Percentiles rank a stretch among this genome's conserved stretches.
phyloP scores from a whole-genome alignment of 2,888 invertebrate genomes.

The Phrixothrix hirtus region DNA sequence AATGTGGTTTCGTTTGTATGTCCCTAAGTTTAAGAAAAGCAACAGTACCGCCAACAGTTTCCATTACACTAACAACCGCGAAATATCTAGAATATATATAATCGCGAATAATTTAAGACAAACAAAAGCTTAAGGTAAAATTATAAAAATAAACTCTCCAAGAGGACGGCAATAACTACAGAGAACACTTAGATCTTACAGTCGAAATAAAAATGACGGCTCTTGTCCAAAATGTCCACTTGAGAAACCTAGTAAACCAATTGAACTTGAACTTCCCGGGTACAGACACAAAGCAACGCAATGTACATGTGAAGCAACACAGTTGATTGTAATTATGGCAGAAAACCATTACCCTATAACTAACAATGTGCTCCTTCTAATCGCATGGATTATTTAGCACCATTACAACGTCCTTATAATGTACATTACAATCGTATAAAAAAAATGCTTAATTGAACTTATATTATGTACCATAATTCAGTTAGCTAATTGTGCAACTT shows the following conservation, averaged over 20 bases:
- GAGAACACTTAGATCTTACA: conserved; percentile 32
- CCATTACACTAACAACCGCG: conserved; percentile 34
- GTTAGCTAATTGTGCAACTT: neutral
- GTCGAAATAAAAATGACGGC: conserved; percentile 16
- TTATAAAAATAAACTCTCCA: conserved; percentile 7
- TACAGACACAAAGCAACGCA: neutral
- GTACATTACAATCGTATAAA: conserved; percentile 14
- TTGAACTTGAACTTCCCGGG: neutral
- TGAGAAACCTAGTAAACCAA: neutral
- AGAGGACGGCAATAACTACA: too few relatives aligned
- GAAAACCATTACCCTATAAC: conserved; percentile 27
- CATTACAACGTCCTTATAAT: conserved; percentile 39
- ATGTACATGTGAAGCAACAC: conserved; percentile 10
- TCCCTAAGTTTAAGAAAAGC: neutral
- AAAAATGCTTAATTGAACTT: conserved; percentile 23
- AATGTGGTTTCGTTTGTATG: neutral
- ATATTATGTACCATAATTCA: conserved; percentile 50
- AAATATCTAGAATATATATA: too few relatives aligned
- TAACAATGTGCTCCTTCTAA: conserved; percentile 37
- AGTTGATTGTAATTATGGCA: neutral
- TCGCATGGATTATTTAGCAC: conserved; percentile 36
- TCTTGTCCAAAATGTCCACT: neutral
- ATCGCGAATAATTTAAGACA: conserved; percentile 29
- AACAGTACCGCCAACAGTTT: conserved; percentile 3
- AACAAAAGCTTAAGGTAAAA: conserved; percentile 25